Evolutionary conservation across 92 coral and sea anemone species (phyloP).

Genomic region (Metridium senile): DNA sequence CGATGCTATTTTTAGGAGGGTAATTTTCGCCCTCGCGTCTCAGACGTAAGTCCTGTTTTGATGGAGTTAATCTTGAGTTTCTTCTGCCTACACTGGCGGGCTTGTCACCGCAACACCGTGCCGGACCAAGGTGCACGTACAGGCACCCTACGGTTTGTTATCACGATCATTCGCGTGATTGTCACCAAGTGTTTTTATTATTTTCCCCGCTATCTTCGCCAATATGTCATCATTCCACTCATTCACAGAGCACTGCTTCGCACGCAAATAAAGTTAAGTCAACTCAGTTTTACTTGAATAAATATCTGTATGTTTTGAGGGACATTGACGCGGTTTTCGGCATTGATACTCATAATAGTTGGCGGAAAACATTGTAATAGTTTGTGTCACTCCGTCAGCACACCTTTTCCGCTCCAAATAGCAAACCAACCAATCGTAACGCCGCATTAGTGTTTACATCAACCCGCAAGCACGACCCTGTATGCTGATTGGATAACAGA

Average conservation of each 20-base stretch:
- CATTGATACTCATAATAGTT: constrained; percentile 25
- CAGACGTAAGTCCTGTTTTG: constrained; percentile 39
- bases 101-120: background rate
- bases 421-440: constrained; percentile 10
- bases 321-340: constrained; percentile 32
- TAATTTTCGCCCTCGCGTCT: constrained; percentile 21
- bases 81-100: constrained; percentile 17
- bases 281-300: background rate
- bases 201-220: background rate
- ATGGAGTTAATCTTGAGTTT: constrained; percentile 5
- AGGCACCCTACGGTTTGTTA: background rate
- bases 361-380: constrained; percentile 32
- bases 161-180: constrained; percentile 27
- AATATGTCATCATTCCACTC: background rate
- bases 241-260: background rate
- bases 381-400: background rate
- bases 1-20: constrained; percentile 8
- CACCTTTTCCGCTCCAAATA: constrained; percentile 31
- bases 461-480: constrained; percentile 36
- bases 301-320: background rate
- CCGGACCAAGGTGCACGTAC: background rate
- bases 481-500: constrained; percentile 74
- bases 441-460: constrained; percentile 47
- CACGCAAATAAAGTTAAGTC: constrained; percentile 6
- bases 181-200: background rate